A percentile compares a stretch with the other conserved stretches of the same genome.
Conservation (phyloP, 2,888 invertebrate species). For the Chrysolina oricalcia region DNA sequence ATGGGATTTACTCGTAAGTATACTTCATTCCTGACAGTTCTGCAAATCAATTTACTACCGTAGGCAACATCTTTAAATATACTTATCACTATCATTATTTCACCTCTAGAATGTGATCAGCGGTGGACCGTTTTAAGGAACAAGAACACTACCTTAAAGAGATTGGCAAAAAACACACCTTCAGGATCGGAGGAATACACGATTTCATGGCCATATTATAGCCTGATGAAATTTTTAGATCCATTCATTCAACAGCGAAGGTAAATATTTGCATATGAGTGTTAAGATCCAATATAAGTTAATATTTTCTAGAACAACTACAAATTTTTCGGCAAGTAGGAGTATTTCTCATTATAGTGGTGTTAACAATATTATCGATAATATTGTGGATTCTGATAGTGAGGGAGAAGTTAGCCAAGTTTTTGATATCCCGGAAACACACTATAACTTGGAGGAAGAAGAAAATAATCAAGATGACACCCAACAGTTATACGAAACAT, state of each 20-base stretch:
- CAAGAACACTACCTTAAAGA: slow-evolving; percentile 8
- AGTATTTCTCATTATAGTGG: slow-evolving; percentile 7
- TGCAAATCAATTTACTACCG: not conserved
- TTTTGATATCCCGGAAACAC: not conserved
- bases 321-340: not conserved
- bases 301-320: slow-evolving; percentile 21
- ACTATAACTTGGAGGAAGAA: slow-evolving; percentile 5
- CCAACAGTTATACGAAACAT: not conserved
- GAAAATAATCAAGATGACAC: not conserved
- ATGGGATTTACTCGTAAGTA: slow-evolving; percentile 14
- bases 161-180: not conserved
- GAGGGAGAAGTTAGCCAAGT: slow-evolving; percentile 9
- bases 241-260: slow-evolving; percentile 11
- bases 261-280: slow-evolving; percentile 5
- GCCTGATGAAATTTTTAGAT: slow-evolving; percentile 9
- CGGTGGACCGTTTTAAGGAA: slow-evolving; percentile 18
- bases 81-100: not conserved
- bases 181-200: not conserved
- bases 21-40: not conserved
- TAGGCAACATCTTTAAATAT: not conserved
- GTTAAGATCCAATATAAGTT: not conserved
- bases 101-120: slow-evolving; percentile 19
- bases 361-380: slow-evolving; percentile 1
- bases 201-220: slow-evolving; percentile 12
- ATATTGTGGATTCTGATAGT: slow-evolving; percentile 4